Evolutionary conservation across 2,113 vertebrate species (phyloP), one percentile per base, ranked within the genome.

Genomic region (Psettodes erumei): DNA sequence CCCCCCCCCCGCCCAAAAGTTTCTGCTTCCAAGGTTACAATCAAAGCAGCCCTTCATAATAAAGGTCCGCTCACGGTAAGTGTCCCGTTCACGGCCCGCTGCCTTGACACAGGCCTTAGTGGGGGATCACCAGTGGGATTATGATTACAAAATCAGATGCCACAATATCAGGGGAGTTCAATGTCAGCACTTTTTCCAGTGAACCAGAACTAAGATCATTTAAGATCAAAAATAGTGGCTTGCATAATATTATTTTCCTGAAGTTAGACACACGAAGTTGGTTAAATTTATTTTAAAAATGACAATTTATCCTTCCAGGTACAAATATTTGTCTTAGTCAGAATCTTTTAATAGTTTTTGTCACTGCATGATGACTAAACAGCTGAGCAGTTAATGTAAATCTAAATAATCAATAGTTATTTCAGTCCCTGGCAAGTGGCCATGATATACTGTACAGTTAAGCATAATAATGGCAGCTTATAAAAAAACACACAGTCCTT

Each of bases 1-100:
- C n/a, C n/a, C n/a, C n/a, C n/a, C n/a, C n/a, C 79, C 76, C 53
- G 35, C 56, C 42, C 65, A 67, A n/a, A n/a, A n/a, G 63, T 60
- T 42, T 78, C 23, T 61, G 81, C 83, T 64, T 80, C 83, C 79
- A 88, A 73, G 79, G 85, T 83, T 62, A 82, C 79, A 71, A 76
- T 85, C 83, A 75, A 83, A 90, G 85, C 75, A 87, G 51, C 66
- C 56, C 73, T 73, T 89, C 65, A 74, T 42, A 82, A 84, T 81
- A 80, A 77, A 84, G 80, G 62, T 43, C 25, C 33, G 47, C 47
- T 65, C 43, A 67, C 45, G 71, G 28, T 77, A 33, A 72, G 51
- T 72, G 37, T 55, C 21, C 48, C 35, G 35, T 69, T 81, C 48
- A 75, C 48, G 65, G 25, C 61, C n/a, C n/a, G 19, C 25, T 55